Base-by-base conservation (phyloP, 2,113 vertebrate genomes). In the Malurus elegans region DNA sequence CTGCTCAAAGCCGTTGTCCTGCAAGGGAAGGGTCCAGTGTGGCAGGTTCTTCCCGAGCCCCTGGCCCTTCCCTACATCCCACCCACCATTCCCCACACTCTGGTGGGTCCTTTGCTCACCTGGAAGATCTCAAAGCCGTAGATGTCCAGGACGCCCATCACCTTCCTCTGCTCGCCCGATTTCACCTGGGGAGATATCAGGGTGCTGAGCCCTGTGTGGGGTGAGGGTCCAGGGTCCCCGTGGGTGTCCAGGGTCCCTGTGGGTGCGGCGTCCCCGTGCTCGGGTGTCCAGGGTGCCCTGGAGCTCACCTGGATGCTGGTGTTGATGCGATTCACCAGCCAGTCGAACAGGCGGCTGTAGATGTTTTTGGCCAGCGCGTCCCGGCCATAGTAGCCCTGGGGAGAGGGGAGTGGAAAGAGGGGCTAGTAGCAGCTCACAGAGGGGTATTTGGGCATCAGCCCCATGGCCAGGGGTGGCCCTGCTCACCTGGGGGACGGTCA, bases 71-170 rank as follows among this genome's bases (percentile, higher is more conserved):
- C 73, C 44, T 3, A 9, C 4, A 7, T 19, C n/a, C 25, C 38
- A 18, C 1, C 6, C 4, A 4, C 40, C 14, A 1, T 4, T 32
- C 54, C 20, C 0, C 0, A 5, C 1, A 7, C 29, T 31, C 14
- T 28, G 44, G 73, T 6, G 40, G 19, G 4, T 34, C 23, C 57
- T 28, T 32, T 8, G 1, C 81, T 69, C 92, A 98, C 98, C 98
- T 98, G 97, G 85, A 98, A 91, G 91, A 98, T 98, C 94, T 98
- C 98, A 21, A 98, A 98, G 93, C 98, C 98, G 0, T 98, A 98
- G 85, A 98, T 98, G 62, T 98, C 98, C 96, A 98, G 96, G 51
- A 98, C 98, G 0, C 98, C 98, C 98, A 98, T 98, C 58, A 98
- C 98, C 92, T 98, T 98, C 95, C 87, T 98, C 78, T 79, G 94